Conservation (phyloP, 2,888 invertebrate genomes). For the Lasioglossum lativentre region DNA sequence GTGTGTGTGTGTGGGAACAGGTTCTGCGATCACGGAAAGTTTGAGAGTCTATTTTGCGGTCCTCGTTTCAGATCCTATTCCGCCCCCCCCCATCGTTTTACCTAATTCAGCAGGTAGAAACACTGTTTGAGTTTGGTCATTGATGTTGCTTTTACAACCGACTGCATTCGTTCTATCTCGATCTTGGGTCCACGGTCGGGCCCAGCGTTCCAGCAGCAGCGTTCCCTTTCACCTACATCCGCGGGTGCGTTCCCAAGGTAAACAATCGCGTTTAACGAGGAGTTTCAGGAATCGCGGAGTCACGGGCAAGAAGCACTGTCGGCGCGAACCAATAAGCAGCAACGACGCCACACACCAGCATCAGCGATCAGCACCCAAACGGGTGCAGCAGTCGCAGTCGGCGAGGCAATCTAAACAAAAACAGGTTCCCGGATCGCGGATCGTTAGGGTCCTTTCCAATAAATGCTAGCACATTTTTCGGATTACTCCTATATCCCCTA, state of each 20-base stretch:
- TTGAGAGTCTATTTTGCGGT: slow-evolving; percentile 6
- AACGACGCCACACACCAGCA: not conserved
- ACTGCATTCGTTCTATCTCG: slow-evolving; percentile 6
- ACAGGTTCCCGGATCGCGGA: slow-evolving; percentile 35
- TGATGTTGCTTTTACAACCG: not conserved
- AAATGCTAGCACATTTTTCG: slow-evolving; percentile 29
- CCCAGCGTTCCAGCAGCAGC: not conserved
- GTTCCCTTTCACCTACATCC: slow-evolving; percentile 15
- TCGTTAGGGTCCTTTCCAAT: not conserved
- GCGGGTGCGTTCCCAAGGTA: slow-evolving; percentile 28
- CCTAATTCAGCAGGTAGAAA: slow-evolving; percentile 23
- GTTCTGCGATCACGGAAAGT: slow-evolving; percentile 35
- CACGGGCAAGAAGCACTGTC: slow-evolving; percentile 36
- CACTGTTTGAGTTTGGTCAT: not conserved
- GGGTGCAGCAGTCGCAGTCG: not conserved
- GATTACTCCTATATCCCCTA: not conserved
- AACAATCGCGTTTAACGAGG: slow-evolving; percentile 44
- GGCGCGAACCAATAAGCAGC: slow-evolving; percentile 27
- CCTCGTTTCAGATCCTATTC: slow-evolving; percentile 16
- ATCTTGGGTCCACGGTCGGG: not conserved
- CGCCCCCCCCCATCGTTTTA: slow-evolving; percentile 21
- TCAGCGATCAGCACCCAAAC: not conserved
- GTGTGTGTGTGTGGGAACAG: slow-evolving; percentile 25
- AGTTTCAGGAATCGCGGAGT: slow-evolving; percentile 38
- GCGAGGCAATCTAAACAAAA: slow-evolving; percentile 36